These are phyloP conservation scores for Mechanitis messenoides DNA, from an alignment of 2,888 invertebrate species.

Conservation along the genomic window DNA sequence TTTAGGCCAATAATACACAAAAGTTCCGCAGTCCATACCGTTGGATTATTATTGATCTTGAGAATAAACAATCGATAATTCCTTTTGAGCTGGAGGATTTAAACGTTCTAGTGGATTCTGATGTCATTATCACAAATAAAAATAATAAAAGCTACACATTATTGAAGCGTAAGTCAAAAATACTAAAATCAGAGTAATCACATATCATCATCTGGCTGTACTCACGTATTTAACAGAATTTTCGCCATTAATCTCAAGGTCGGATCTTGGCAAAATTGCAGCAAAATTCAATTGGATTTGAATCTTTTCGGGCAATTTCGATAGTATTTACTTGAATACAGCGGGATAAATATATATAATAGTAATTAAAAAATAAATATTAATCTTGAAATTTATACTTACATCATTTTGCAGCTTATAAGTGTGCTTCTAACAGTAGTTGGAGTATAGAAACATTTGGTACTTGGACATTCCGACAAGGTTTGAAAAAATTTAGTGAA, in stretches of 20 bases:
- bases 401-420: constrained; percentile 46
- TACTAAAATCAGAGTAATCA: not conserved
- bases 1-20: constrained; percentile 41
- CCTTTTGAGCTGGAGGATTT: constrained; percentile 33
- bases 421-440: constrained; percentile 34
- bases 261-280: too few species aligned
- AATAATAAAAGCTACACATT: constrained; percentile 7
- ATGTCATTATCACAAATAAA: constrained; percentile 43
- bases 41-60: constrained; percentile 46
- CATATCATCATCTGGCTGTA: not conserved
- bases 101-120: constrained; percentile 47
- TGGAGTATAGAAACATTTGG: constrained; percentile 48
- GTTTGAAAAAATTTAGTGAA: constrained; percentile 38
- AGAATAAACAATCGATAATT: constrained; percentile 21
- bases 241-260: too few species aligned
- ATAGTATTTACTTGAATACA: too few species aligned
- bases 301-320: not conserved
- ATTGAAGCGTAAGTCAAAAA: constrained; percentile 14
- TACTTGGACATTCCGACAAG: constrained; percentile 40
- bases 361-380: too few species aligned
- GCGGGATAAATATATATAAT: too few species aligned
- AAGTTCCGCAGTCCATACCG: constrained; percentile 44
- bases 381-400: too few species aligned
- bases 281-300: not conserved
- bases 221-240: too few species aligned